Conservation (phyloP, 1,140 invertebrate genomes). For the Zophobas atratus region DNA sequence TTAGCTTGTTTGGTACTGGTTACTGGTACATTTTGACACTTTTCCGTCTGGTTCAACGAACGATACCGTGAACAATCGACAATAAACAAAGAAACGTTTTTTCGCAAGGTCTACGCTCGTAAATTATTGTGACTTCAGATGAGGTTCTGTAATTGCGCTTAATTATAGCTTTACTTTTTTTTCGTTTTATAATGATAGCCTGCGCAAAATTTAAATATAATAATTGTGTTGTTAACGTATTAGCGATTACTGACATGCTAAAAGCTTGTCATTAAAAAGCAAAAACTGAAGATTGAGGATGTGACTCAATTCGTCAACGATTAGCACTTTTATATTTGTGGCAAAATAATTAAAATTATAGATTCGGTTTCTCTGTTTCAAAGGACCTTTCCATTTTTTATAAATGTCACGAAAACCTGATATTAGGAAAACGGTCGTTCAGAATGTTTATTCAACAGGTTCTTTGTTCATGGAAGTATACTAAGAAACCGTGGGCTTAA, state of each 20-base stretch:
- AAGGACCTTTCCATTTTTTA: slow-evolving; percentile 25
- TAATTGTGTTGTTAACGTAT: slow-evolving; percentile 1
- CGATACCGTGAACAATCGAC: neutral
- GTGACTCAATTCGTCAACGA: neutral
- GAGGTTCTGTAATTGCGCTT: neutral
- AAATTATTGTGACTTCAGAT: neutral
- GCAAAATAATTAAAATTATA: neutral
- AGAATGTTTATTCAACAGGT: slow-evolving; percentile 1
- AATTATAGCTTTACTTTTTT: neutral
- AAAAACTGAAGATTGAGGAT: slow-evolving; percentile 8
- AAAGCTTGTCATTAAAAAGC: slow-evolving; percentile 11
- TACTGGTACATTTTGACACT: neutral
- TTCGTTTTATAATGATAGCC: slow-evolving; percentile 11
- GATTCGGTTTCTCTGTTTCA: slow-evolving; percentile 17
- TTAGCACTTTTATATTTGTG: slow-evolving; percentile 9
- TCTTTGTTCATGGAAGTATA: slow-evolving; percentile 15
- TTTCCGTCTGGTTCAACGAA: neutral
- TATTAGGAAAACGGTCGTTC: neutral
- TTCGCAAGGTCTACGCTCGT: neutral
- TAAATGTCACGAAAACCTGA: slow-evolving; percentile 23
- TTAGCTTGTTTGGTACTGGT: no score
- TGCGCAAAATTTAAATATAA: neutral
- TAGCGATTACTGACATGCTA: neutral
- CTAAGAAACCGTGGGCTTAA: slow-evolving; percentile 18
- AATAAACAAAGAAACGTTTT: no score